Base-by-base conservation (phyloP, 2,888 invertebrate genomes). In the Cordilura impudica region DNA sequence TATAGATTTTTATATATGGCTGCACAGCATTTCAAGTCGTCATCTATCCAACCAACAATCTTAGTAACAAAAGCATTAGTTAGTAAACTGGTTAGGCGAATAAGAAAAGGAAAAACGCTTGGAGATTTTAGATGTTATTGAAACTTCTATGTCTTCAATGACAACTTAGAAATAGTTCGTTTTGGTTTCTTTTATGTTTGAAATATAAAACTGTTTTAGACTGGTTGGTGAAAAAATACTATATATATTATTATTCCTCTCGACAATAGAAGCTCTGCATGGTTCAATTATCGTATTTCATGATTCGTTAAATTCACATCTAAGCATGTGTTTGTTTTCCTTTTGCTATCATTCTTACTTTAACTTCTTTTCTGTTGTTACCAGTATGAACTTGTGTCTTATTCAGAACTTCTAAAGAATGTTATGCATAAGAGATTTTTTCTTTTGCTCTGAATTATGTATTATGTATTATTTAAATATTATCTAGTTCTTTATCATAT, bases 271-370 rank as follows among this genome's bases (percentile, higher is more conserved):
- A 73, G 23, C 73, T 60, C 75, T 87, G 88, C 86, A 88, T 87
- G 88, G 86, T 87, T 88, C 87, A 87, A 87, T 87, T 87, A 88
- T 88, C 86, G 86, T 86, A 88, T 87, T 87, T 87, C 87, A 88
- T 87, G 86, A 87, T 88, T 87, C 88, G 87, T 87, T 87, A 88
- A 87, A 86, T 86, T 88, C 86, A 85, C 86, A 88, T 87, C 83
- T 84, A 51, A 70, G 23, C 51, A 69, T 70, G 21, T 65, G 21
- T 76, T 63, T 56, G 39, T 43, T 39, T 19, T 70, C 1, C 12
- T 23, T 43, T 14, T 47, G 54, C 35, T 35, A 7, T n/a, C 23
- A 4, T 19, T 8, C n/a, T 4, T 21, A n/a, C 19, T 19, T 43
- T 60, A 1, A 1, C 4, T 21, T n/a, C 19, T 61, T 60, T 71